phyloP scores from a whole-genome alignment of 2,113 vertebrate species.

The Procavia capensis region DNA sequence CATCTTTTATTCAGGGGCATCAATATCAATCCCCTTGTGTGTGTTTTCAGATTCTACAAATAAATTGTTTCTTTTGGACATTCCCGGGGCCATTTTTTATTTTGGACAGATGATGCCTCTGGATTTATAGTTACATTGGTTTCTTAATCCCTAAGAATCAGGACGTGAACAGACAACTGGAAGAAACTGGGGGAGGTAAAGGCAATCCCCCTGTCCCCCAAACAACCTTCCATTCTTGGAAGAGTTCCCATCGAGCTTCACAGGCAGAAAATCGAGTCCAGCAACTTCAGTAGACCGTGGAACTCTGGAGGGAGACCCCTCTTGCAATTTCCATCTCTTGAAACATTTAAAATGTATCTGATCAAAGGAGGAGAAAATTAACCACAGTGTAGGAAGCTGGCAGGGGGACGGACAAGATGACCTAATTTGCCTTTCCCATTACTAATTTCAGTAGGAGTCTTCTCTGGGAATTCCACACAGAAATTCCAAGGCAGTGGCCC shows the following conservation, averaged over 20 bases:
- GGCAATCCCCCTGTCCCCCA: constrained; percentile 26
- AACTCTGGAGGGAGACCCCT: constrained; percentile 71
- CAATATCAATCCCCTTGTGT: constrained; percentile 22
- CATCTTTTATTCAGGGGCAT: constrained; percentile 67
- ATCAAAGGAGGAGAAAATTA: constrained; percentile 83
- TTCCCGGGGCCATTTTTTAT: constrained; percentile 58
- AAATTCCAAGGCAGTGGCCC: constrained; percentile 71
- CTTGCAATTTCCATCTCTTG: constrained; percentile 81
- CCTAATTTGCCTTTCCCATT: constrained; percentile 84
- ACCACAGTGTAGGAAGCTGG: constrained; percentile 82
- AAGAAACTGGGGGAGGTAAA: not conserved
- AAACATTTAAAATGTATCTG: constrained; percentile 83
- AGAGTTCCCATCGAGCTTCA: constrained; percentile 63
- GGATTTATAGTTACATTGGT: not conserved
- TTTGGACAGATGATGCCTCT: not conserved
- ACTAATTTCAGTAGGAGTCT: constrained; percentile 76
- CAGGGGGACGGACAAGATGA: constrained; percentile 80
- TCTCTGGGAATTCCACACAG: constrained; percentile 79
- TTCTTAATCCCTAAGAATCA: constrained; percentile 6
- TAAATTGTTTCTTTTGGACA: constrained; percentile 60
- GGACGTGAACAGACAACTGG: constrained; percentile 12
- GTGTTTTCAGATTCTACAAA: constrained; percentile 53
- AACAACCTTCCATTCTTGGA: constrained; percentile 65
- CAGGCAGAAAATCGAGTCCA: constrained; percentile 68
- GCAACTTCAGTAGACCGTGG: constrained; percentile 64